Evolutionary conservation across 1,140 invertebrate species (phyloP).

Genomic region (Zaprionus africanus): DNA sequence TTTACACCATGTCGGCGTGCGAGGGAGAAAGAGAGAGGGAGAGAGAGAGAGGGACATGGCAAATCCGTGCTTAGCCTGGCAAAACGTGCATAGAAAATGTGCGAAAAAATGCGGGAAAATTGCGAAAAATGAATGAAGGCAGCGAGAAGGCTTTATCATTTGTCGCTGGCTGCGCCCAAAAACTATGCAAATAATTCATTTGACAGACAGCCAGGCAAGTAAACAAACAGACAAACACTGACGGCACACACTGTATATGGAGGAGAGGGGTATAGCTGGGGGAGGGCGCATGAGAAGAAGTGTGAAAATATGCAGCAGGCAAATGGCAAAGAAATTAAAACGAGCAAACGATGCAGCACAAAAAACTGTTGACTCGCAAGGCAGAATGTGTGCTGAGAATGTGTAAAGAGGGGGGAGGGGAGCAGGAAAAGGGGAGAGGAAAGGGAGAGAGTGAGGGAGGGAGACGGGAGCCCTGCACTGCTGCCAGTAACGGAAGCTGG

Average conservation of each 20-base stretch:
- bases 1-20: constrained; percentile 59
- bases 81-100: constrained; percentile 52
- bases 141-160: constrained; percentile 49
- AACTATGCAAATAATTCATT: constrained; percentile 82
- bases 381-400: constrained; percentile 26
- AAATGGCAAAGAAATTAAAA: constrained; percentile 77
- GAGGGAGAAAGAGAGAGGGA: neutral
- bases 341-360: constrained; percentile 44
- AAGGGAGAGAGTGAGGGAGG: neutral
- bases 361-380: constrained; percentile 30
- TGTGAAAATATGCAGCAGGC: constrained; percentile 74
- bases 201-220: constrained; percentile 68
- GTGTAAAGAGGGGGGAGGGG: neutral
- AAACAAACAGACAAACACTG: constrained; percentile 36
- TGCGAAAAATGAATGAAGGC: constrained; percentile 15
- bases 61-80: constrained; percentile 72
- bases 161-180: constrained; percentile 57
- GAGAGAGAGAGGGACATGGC: constrained; percentile 24
- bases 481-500: constrained; percentile 3
- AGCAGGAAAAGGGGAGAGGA: neutral
- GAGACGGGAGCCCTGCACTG: neutral
- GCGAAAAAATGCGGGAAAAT: constrained; percentile 12
- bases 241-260: neutral
- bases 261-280: neutral
- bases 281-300: constrained; percentile 51